Percentiles rank a stretch among this genome's conserved stretches.
These are phyloP conservation scores for Aspidoscelis tigris DNA, from an alignment of 2,113 vertebrate species.

Conservation along the genomic window DNA sequence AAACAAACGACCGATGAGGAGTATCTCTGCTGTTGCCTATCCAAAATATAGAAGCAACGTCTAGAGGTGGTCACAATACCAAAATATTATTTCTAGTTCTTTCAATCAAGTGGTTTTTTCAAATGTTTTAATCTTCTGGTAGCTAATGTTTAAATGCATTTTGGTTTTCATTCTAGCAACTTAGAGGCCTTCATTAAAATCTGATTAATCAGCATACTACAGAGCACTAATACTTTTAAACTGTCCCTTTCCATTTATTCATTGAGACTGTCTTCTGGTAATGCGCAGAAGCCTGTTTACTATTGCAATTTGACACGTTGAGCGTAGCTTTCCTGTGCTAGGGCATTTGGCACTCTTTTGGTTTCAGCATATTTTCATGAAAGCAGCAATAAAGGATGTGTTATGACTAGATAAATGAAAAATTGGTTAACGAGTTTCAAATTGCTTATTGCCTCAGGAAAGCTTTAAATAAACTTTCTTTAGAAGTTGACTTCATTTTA, in stretches of 20 bases:
- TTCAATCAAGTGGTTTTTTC: slow-evolving; percentile 4
- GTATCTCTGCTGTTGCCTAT: too few species aligned
- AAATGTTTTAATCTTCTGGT: neutral
- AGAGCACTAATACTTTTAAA: slow-evolving; percentile 52
- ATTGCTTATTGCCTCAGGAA: slow-evolving; percentile 55
- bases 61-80: too few species aligned
- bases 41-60: too few species aligned
- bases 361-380: slow-evolving; percentile 25
- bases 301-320: slow-evolving; percentile 24
- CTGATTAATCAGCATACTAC: slow-evolving; percentile 60
- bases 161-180: neutral
- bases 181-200: slow-evolving; percentile 39
- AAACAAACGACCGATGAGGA: too few species aligned
- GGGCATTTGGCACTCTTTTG: slow-evolving; percentile 46
- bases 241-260: slow-evolving; percentile 48
- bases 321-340: slow-evolving; percentile 2
- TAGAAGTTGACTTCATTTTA: slow-evolving; percentile 19
- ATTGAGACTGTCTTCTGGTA: slow-evolving; percentile 29
- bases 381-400: slow-evolving; percentile 59
- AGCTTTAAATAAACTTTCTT: slow-evolving; percentile 36
- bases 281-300: slow-evolving; percentile 38
- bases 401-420: slow-evolving; percentile 47
- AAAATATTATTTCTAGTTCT: neutral
- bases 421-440: slow-evolving; percentile 53
- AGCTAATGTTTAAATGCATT: slow-evolving; percentile 1